Evolutionary conservation across 2,797 vertebrate species (phyloP).

Genomic region (Poeciliopsis presidionis): DNA sequence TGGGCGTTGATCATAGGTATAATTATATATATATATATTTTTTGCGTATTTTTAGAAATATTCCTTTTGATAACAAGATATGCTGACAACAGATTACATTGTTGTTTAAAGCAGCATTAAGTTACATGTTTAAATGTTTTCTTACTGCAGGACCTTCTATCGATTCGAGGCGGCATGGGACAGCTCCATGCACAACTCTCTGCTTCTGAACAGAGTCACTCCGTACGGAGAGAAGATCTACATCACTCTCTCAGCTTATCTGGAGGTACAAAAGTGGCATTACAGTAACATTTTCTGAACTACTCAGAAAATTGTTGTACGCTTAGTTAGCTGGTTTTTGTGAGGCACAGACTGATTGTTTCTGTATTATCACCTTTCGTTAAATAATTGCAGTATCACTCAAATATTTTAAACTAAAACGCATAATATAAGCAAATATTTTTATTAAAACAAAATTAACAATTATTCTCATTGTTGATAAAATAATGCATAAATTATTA

Average conservation of each 20-base stretch:
- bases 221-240: constrained; percentile 98
- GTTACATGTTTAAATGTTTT: constrained; percentile 8
- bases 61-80: constrained; percentile 24
- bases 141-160: constrained; percentile 89
- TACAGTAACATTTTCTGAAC: neutral
- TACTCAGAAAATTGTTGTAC: neutral
- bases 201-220: constrained; percentile 96
- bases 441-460: neutral
- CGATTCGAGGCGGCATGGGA: constrained; percentile 97
- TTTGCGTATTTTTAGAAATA: constrained; percentile 38
- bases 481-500: neutral
- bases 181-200: constrained; percentile 99
- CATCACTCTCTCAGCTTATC: constrained; percentile 96
- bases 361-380: neutral
- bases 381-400: neutral
- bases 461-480: neutral
- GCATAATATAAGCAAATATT: neutral
- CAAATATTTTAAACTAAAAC: neutral
- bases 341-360: neutral
- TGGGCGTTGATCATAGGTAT: constrained; percentile 96
- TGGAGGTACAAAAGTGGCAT: constrained; percentile 84
- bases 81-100: neutral
- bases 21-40: constrained; percentile 39
- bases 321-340: neutral
- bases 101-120: neutral